Evolutionary conservation across 2,797 vertebrate species (phyloP).

Genomic region (Toxotes lorentzi): DNA sequence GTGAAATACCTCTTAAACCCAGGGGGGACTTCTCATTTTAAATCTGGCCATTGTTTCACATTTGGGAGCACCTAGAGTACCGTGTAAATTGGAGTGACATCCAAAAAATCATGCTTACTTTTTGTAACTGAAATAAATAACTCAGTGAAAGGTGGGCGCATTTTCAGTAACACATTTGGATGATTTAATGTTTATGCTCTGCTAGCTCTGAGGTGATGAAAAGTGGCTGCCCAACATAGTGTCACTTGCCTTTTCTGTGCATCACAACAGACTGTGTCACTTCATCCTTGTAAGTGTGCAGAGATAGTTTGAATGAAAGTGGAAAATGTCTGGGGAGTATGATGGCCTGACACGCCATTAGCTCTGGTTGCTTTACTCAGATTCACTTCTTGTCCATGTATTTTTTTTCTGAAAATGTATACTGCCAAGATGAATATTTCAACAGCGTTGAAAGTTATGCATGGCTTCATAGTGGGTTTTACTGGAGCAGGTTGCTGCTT

Average conservation of each 20-base stretch:
- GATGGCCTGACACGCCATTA: not conserved
- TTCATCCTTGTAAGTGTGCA: not conserved
- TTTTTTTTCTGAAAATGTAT: not conserved
- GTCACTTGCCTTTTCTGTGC: not conserved
- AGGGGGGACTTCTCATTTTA: constrained; percentile 31
- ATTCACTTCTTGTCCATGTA: constrained; percentile 1
- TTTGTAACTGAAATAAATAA: constrained; percentile 25
- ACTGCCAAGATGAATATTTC: not conserved
- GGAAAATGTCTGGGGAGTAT: not conserved
- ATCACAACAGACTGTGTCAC: constrained; percentile 1
- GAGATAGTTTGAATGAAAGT: constrained; percentile 18
- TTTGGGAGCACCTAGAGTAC: constrained; percentile 2
- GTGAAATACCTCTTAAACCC: constrained; percentile 23
- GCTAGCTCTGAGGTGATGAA: constrained; percentile 13
- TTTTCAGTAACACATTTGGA: constrained; percentile 17
- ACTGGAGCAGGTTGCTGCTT: not conserved
- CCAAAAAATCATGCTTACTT: constrained; percentile 25
- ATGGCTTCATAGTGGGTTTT: not conserved
- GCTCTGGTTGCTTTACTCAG: not conserved
- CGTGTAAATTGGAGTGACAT: constrained; percentile 29
- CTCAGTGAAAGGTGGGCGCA: not conserved
- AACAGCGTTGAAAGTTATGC: not conserved
- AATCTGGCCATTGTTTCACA: constrained; percentile 22
- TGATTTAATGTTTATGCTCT: constrained; percentile 13
- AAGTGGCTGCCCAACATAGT: constrained; percentile 17